Conservation (phyloP, 2,797 vertebrate species). For the Rhabdomys pumilio region DNA sequence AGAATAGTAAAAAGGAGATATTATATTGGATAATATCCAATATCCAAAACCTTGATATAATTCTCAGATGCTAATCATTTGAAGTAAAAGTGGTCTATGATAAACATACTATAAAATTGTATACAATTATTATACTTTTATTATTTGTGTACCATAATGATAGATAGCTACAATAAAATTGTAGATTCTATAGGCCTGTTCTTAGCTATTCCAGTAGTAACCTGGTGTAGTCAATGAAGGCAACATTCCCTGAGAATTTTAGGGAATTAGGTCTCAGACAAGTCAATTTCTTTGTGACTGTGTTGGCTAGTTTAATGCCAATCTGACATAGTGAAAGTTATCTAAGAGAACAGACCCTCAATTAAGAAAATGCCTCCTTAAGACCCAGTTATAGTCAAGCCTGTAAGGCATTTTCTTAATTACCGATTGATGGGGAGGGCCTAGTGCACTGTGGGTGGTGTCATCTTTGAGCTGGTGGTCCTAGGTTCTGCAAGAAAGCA, state of each 20-base stretch:
- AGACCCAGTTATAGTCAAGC: not conserved
- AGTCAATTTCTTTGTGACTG: not conserved
- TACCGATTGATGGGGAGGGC: not conserved
- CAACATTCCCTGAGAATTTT: not conserved
- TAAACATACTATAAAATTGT: slow-evolving; percentile 22
- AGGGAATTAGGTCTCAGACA: not conserved
- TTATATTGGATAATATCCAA: slow-evolving; percentile 2
- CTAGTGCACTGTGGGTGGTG: not conserved
- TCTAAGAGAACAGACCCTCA: not conserved
- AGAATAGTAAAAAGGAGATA: slow-evolving; percentile 25
- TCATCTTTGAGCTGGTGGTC: not conserved
- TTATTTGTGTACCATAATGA: slow-evolving; percentile 53
- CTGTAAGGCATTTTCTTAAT: not conserved
- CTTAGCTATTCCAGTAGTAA: slow-evolving; percentile 11
- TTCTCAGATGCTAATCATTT: slow-evolving; percentile 52
- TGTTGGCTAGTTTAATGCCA: not conserved
- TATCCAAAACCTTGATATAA: slow-evolving; percentile 45
- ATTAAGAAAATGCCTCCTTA: not conserved
- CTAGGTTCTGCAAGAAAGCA: not conserved
- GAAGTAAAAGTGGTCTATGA: slow-evolving; percentile 59
- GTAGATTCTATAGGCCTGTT: not conserved
- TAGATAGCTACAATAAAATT: slow-evolving; percentile 27
- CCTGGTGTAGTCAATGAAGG: slow-evolving; percentile 45
- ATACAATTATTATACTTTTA: slow-evolving; percentile 39
- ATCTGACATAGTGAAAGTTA: not conserved